phyloP scores from a whole-genome alignment of 2,888 invertebrate genomes.

The Lycophotia porphyrea region DNA sequence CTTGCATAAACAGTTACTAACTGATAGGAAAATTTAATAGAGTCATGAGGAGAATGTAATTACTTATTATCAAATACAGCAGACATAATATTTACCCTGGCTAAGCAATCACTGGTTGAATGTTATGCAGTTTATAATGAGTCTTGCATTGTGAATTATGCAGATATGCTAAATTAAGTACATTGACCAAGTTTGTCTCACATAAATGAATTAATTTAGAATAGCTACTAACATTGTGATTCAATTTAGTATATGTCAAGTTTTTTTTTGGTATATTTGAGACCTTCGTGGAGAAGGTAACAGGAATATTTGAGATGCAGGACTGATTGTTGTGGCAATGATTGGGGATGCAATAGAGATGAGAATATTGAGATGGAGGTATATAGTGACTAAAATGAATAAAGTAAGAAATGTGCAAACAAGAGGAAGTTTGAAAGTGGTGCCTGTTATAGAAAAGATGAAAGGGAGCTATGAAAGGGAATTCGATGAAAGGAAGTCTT shows the following conservation, averaged over 20 bases:
- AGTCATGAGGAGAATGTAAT: conserved; percentile 35
- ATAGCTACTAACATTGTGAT: neutral
- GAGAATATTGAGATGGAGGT: no score
- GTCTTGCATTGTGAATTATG: conserved; percentile 4
- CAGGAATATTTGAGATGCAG: neutral
- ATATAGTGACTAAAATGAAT: no score
- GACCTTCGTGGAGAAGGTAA: neutral
- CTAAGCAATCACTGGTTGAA: conserved; percentile 6
- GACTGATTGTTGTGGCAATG: neutral
- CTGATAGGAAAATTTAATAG: conserved; percentile 51
- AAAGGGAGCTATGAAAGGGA: no score
- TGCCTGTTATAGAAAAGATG: no score
- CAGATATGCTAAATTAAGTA: neutral
- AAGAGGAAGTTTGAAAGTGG: no score
- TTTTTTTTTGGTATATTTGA: neutral
- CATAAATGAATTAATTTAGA: conserved; percentile 5
- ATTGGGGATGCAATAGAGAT: no score
- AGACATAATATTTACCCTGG: conserved; percentile 18
- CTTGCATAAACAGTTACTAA: conserved; percentile 23
- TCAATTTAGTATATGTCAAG: neutral
- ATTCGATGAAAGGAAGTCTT: no score
- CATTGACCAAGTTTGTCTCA: conserved; percentile 20
- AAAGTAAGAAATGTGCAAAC: no score
- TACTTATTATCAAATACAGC: conserved; percentile 23
- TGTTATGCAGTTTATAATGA: conserved; percentile 12